These are phyloP conservation scores for Drosophila quadrilineata DNA, from an alignment of 1,140 invertebrate species.

Conservation along the genomic window DNA sequence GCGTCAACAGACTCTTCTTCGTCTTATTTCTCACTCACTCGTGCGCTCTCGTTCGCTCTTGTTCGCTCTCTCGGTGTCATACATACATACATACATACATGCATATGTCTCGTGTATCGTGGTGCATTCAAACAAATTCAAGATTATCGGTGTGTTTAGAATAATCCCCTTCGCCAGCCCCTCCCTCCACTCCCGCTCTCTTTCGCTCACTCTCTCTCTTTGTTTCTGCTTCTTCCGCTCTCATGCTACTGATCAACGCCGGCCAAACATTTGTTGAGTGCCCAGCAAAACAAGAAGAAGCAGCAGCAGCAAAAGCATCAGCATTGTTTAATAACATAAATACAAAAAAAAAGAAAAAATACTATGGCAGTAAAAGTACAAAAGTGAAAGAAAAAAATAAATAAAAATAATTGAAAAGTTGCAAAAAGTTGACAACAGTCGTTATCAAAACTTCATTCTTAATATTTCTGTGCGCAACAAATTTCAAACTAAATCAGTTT, in stretches of 20 bases:
- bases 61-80: too few species aligned
- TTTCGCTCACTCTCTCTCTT: not conserved
- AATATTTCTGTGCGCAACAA: too few species aligned
- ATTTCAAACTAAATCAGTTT: too few species aligned
- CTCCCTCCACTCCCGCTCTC: not conserved
- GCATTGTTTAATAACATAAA: not conserved
- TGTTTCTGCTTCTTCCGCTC: too few species aligned
- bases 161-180: not conserved
- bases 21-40: too few species aligned
- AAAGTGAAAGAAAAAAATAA: not conserved
- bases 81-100: too few species aligned
- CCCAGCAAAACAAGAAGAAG: not conserved
- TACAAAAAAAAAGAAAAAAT: not conserved
- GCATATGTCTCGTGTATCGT: too few species aligned
- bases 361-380: not conserved
- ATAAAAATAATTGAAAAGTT: not conserved
- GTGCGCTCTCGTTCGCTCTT: too few species aligned
- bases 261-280: not conserved
- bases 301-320: not conserved
- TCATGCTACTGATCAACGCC: not conserved
- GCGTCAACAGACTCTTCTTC: conserved; percentile 4
- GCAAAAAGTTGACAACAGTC: conserved; percentile 6
- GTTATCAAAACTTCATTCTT: too few species aligned
- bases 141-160: too few species aligned
- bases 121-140: not conserved